A percentile compares a stretch with the other conserved stretches of the same genome.
These are phyloP conservation scores for Salvelinus alpinus DNA, from an alignment of 2,113 vertebrate genomes.

Conservation along the genomic window DNA sequence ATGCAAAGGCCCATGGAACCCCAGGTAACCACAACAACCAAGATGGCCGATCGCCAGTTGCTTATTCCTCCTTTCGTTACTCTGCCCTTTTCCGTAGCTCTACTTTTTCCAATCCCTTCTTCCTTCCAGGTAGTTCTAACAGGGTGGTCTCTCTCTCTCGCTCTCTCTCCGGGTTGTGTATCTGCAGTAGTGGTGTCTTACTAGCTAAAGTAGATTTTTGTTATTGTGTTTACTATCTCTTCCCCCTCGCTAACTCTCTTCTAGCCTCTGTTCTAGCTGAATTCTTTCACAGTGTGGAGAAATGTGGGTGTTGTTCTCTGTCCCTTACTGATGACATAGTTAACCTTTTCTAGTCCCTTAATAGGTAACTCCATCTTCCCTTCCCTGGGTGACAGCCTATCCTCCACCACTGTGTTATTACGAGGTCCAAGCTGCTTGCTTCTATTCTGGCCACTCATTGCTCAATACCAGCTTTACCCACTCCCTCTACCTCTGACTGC, in stretches of 20 bases:
- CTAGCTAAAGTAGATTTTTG: neutral
- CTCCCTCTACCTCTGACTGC: neutral
- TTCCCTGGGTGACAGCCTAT: neutral
- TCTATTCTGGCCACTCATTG: neutral
- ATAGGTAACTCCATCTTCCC: neutral
- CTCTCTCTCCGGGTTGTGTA: neutral
- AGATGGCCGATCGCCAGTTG: neutral
- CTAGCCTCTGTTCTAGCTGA: neutral
- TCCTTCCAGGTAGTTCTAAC: neutral
- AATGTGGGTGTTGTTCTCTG: neutral
- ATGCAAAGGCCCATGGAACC: conserved; percentile 91
- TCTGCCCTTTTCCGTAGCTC: neutral
- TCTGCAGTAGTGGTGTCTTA: neutral
- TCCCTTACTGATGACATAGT: neutral
- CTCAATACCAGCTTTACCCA: conserved; percentile 16
- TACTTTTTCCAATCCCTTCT: neutral
- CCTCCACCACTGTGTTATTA: neutral
- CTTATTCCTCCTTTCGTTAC: neutral
- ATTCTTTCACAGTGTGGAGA: neutral
- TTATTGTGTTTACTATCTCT: neutral
- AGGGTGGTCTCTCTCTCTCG: neutral
- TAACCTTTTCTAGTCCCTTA: neutral
- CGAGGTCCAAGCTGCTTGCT: neutral
- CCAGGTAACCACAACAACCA: conserved; percentile 78
- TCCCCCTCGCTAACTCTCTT: neutral